These are phyloP conservation scores for Cyclura pinguis DNA, from an alignment of 2,797 vertebrate species.

Conservation along the genomic window DNA sequence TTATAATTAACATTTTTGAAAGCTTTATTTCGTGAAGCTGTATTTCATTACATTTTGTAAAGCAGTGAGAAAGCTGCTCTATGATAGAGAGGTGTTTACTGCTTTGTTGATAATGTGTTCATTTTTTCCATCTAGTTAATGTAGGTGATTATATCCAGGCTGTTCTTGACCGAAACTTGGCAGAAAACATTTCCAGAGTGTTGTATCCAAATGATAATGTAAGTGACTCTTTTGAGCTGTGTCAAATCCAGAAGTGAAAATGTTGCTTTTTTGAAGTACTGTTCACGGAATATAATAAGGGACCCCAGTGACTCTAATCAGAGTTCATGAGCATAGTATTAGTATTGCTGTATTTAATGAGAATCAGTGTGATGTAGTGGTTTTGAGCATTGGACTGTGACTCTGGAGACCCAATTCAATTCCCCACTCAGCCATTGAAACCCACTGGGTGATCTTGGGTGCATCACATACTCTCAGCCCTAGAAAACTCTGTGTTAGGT, in stretches of 20 bases:
- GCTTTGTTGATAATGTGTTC: slow-evolving; percentile 22
- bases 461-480: no score
- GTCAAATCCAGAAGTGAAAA: not conserved
- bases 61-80: not conserved
- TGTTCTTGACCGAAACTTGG: slow-evolving; percentile 89
- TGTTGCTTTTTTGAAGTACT: not conserved
- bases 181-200: slow-evolving; percentile 91
- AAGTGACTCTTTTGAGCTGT: slow-evolving; percentile 68
- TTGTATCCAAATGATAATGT: slow-evolving; percentile 91
- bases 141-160: slow-evolving; percentile 89
- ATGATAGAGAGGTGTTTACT: not conserved
- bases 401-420: no score
- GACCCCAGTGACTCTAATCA: no score
- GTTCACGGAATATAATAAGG: not conserved
- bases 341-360: no score
- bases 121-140: slow-evolving; percentile 81
- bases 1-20: not conserved
- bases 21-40: not conserved
- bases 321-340: no score
- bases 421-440: no score
- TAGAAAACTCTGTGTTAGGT: no score
- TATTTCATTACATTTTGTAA: not conserved
- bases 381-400: no score
- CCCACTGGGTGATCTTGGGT: no score
- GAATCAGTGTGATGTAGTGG: no score